Evolutionary conservation across 2,888 invertebrate species (phyloP).

Genomic region (Hemithea aestivaria): DNA sequence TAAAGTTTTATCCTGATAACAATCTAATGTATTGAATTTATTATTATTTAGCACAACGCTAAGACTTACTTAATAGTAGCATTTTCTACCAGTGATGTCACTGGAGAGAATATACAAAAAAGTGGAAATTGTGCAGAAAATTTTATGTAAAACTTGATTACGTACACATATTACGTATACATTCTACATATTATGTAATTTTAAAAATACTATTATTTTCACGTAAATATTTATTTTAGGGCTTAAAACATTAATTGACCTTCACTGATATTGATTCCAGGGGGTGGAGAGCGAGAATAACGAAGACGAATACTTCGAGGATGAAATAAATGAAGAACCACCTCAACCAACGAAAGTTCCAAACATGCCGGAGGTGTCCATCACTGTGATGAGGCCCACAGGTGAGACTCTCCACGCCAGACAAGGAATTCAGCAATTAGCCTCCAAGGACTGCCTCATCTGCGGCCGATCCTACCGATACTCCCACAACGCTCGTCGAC

Average conservation of each 20-base stretch:
- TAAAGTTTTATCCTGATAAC: too few species aligned
- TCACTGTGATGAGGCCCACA: slow-evolving; percentile 68
- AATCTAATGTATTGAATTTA: too few species aligned
- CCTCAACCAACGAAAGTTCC: slow-evolving; percentile 46
- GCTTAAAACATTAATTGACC: not conserved
- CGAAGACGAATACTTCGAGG: slow-evolving; percentile 56
- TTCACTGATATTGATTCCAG: slow-evolving; percentile 41
- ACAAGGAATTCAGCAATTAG: slow-evolving; percentile 72
- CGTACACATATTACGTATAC: too few species aligned
- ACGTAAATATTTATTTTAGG: too few species aligned
- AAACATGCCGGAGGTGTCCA: slow-evolving; percentile 69
- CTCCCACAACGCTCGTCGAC: slow-evolving; percentile 73
- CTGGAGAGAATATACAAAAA: too few species aligned
- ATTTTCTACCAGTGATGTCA: too few species aligned
- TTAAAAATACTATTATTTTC: too few species aligned
- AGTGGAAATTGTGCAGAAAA: too few species aligned
- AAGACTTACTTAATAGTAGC: too few species aligned
- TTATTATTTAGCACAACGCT: too few species aligned
- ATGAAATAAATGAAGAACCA: slow-evolving; percentile 45
- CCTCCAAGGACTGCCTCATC: slow-evolving; percentile 73
- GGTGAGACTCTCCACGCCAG: slow-evolving; percentile 67
- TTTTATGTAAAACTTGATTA: too few species aligned
- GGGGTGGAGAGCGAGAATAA: slow-evolving; percentile 67
- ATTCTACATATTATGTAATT: too few species aligned
- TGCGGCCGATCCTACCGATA: slow-evolving; percentile 72